Percentiles rank a stretch among this genome's conserved stretches.
Conservation (phyloP, 1,140 invertebrate species). For the Cecropterus lyciades region DNA sequence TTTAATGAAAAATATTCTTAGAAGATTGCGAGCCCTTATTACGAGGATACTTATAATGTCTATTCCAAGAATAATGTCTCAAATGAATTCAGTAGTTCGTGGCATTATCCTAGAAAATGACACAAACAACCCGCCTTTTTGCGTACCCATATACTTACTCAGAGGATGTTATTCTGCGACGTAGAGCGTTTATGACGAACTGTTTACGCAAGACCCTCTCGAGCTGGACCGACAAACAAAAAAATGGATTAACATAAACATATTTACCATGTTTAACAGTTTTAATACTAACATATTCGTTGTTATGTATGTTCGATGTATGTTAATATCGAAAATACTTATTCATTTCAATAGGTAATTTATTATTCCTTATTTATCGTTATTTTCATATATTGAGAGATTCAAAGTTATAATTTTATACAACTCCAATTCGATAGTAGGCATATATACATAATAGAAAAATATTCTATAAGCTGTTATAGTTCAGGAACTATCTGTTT, state of each 20-base stretch:
- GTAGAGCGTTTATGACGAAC: slow-evolving; percentile 7
- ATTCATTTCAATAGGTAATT: too few relatives aligned
- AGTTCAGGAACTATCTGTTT: too few relatives aligned
- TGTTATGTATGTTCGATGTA: too few relatives aligned
- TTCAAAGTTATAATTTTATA: too few relatives aligned
- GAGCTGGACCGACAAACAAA: not conserved
- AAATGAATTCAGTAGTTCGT: slow-evolving; percentile 26
- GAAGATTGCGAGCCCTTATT: slow-evolving; percentile 1
- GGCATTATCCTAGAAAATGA: slow-evolving; percentile 22
- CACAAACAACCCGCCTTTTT: slow-evolving; percentile 31
- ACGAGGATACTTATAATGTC: slow-evolving; percentile 5
- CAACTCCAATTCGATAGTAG: too few relatives aligned
- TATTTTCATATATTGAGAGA: too few relatives aligned
- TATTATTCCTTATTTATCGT: too few relatives aligned
- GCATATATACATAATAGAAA: too few relatives aligned
- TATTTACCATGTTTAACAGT: not conserved
- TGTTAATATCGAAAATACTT: too few relatives aligned
- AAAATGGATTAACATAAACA: slow-evolving; percentile 13
- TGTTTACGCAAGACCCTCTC: slow-evolving; percentile 19
- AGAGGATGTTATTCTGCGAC: slow-evolving; percentile 21
- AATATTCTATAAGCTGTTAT: too few relatives aligned
- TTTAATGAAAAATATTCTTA: too few relatives aligned
- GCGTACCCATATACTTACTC: slow-evolving; percentile 13
- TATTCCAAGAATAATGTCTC: slow-evolving; percentile 17
- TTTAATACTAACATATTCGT: too few relatives aligned